These are phyloP conservation scores for Penelope pileata DNA, from an alignment of 2,113 vertebrate species.

Conservation along the genomic window DNA sequence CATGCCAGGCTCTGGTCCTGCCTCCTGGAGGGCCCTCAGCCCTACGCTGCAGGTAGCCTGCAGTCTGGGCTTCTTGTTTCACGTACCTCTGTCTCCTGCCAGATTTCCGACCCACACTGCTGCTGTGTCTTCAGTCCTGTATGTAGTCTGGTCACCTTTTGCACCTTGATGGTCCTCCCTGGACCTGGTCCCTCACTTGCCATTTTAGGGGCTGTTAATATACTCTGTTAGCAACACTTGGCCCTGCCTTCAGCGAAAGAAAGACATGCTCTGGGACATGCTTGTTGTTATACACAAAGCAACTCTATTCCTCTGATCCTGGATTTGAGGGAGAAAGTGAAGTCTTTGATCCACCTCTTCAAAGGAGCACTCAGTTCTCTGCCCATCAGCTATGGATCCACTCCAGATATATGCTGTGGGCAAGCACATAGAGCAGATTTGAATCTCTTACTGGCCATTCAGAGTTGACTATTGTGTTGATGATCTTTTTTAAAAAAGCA, in stretches of 20 bases:
- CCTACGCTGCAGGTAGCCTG: neutral
- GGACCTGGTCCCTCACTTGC: neutral
- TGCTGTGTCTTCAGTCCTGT: neutral
- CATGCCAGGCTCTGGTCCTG: neutral
- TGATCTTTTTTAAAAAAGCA: neutral
- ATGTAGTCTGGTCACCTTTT: neutral
- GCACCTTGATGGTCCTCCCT: neutral
- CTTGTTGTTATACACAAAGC: neutral
- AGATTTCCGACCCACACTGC: neutral
- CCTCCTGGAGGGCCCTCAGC: neutral
- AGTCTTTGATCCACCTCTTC: neutral
- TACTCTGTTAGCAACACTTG: neutral
- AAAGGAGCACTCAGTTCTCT: neutral
- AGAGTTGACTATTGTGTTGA: neutral
- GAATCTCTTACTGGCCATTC: neutral
- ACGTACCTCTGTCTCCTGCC: accelerated
- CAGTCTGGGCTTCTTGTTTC: neutral
- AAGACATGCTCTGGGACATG: neutral
- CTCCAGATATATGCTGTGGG: neutral
- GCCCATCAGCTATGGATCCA: neutral
- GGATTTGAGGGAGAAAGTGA: neutral
- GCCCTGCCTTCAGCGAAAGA: neutral
- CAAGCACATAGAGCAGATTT: neutral
- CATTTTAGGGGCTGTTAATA: neutral
- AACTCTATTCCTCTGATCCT: neutral